Percentiles rank a stretch among this genome's conserved stretches.
Evolutionary conservation across 2,113 vertebrate species (phyloP).

Genomic region (Xiphophorus maculatus): DNA sequence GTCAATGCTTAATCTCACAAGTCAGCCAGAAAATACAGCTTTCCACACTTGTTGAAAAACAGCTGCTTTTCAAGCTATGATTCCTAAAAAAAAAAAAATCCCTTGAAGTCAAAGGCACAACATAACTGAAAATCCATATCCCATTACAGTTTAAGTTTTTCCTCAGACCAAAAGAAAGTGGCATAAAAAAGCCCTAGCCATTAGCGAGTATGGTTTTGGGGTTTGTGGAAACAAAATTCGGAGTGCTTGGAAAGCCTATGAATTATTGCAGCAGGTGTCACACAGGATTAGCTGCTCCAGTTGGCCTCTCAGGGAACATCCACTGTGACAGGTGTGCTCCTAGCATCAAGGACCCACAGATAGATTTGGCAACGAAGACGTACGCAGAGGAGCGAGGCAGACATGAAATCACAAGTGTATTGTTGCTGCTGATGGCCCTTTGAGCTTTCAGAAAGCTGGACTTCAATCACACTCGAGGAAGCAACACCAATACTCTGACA

Average conservation of each 20-base stretch:
- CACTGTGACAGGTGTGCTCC: constrained; percentile 76
- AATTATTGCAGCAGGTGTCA: constrained; percentile 79
- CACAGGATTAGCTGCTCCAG: constrained; percentile 75
- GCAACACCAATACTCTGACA: constrained; percentile 51
- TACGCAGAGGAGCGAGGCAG: constrained; percentile 35
- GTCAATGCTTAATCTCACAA: background rate
- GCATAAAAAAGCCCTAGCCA: constrained; percentile 12
- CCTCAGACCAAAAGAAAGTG: constrained; percentile 15
- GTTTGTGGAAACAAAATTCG: constrained; percentile 55
- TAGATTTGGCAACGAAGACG: constrained; percentile 59
- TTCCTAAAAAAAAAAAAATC: background rate
- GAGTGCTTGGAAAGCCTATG: constrained; percentile 67
- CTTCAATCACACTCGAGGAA: constrained; percentile 59
- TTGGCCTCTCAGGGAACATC: constrained; percentile 74
- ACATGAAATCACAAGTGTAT: constrained; percentile 54
- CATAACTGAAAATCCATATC: constrained; percentile 8
- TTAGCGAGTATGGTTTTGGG: constrained; percentile 39
- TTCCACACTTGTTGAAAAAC: background rate
- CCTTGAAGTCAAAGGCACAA: constrained; percentile 5
- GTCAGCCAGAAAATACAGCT: background rate
- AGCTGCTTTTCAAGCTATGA: background rate
- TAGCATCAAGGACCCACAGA: constrained; percentile 64
- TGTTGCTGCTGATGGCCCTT: constrained; percentile 53
- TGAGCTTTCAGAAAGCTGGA: constrained; percentile 60
- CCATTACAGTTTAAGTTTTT: background rate